Percentiles rank a stretch among this genome's conserved stretches.
These are phyloP conservation scores for Neocrepidodera transversa DNA, from an alignment of 2,888 invertebrate genomes.

Conservation along the genomic window DNA sequence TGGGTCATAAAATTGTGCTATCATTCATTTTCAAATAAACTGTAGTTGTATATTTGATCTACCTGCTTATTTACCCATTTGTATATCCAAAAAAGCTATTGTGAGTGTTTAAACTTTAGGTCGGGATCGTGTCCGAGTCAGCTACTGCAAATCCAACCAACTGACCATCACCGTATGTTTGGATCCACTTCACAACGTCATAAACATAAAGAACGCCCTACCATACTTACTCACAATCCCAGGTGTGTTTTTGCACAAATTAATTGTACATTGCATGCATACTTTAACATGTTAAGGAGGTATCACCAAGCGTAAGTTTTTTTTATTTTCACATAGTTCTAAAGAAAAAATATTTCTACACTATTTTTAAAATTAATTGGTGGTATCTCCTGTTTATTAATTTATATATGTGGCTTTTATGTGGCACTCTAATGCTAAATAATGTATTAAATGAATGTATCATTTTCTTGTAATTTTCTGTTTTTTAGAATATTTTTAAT, in stretches of 20 bases:
- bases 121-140: slow-evolving; percentile 94
- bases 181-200: slow-evolving; percentile 67
- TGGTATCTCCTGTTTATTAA: too few relatives aligned
- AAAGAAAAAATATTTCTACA: too few relatives aligned
- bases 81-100: slow-evolving; percentile 38
- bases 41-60: too few relatives aligned
- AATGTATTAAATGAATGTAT: too few relatives aligned
- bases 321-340: background rate
- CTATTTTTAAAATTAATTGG: too few relatives aligned
- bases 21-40: too few relatives aligned
- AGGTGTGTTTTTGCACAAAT: slow-evolving; percentile 38
- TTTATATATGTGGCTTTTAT: too few relatives aligned
- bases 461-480: too few relatives aligned
- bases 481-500: too few relatives aligned
- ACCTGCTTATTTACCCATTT: slow-evolving; percentile 1
- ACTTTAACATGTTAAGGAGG: background rate
- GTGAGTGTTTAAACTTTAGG: slow-evolving; percentile 64
- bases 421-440: too few relatives aligned
- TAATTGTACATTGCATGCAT: slow-evolving; percentile 14
- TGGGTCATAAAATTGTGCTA: too few relatives aligned
- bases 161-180: slow-evolving; percentile 61
- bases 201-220: slow-evolving; percentile 71
- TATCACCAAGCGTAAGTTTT: background rate
- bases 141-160: slow-evolving; percentile 76
- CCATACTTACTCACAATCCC: slow-evolving; percentile 56